phyloP scores from a whole-genome alignment of 2,797 vertebrate genomes.

The Decapterus maruadsi region DNA sequence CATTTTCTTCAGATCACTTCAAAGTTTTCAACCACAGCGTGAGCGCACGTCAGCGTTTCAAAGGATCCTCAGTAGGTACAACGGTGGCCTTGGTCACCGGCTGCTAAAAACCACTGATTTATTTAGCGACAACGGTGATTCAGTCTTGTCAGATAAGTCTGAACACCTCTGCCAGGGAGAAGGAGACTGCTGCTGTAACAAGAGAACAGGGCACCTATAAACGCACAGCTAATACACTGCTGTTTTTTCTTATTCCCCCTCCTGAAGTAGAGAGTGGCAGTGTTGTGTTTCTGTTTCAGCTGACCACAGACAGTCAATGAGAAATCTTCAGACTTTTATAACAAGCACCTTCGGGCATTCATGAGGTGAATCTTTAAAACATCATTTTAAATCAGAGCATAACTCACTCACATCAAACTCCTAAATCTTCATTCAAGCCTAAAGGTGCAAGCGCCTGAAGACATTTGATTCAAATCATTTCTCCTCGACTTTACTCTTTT shows the following conservation, averaged over 20 bases:
- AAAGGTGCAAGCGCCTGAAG: neutral
- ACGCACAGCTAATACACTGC: neutral
- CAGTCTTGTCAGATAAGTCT: neutral
- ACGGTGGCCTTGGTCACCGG: too few relatives aligned
- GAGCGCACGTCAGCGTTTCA: neutral
- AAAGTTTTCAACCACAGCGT: neutral
- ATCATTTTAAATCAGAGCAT: neutral
- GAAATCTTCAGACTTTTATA: neutral
- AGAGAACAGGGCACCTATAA: neutral
- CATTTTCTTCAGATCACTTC: neutral
- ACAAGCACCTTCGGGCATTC: neutral
- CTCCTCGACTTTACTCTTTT: neutral
- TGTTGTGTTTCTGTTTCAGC: neutral
- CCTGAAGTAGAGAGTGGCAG: neutral
- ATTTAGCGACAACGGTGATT: neutral
- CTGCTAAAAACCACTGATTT: neutral
- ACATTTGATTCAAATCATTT: neutral
- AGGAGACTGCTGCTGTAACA: neutral
- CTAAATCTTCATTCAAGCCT: neutral
- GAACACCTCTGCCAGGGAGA: neutral
- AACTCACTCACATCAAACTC: neutral
- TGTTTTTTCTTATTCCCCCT: neutral
- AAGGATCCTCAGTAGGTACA: neutral
- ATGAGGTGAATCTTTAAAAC: neutral
- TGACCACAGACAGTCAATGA: neutral